Evolutionary conservation across 2,797 vertebrate genomes (phyloP).

Genomic region (Enteromius fasciolatus): DNA sequence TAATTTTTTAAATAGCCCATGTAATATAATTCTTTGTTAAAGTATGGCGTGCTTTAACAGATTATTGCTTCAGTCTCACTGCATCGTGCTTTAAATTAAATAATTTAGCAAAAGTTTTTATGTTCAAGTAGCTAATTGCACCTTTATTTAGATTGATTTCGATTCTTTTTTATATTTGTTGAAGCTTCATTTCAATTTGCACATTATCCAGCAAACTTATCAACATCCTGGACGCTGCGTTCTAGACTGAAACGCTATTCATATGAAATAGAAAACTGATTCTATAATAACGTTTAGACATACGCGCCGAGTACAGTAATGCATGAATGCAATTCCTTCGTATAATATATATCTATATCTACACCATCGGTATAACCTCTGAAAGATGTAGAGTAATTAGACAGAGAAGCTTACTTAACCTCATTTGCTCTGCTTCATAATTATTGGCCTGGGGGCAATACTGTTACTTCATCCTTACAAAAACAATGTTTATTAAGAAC

Average conservation of each 20-base stretch:
- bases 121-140: neutral
- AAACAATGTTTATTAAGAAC: slow-evolving; percentile 83
- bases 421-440: slow-evolving; percentile 75
- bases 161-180: neutral
- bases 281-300: slow-evolving; percentile 21
- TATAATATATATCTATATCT: slow-evolving; percentile 52
- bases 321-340: slow-evolving; percentile 38
- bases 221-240: neutral
- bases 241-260: neutral
- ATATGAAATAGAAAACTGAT: neutral
- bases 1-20: neutral
- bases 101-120: neutral
- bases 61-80: neutral
- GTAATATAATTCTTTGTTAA: neutral
- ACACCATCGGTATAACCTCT: slow-evolving; percentile 66
- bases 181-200: neutral
- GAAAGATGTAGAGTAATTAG: slow-evolving; percentile 76
- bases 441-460: slow-evolving; percentile 80
- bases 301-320: slow-evolving; percentile 23
- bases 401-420: slow-evolving; percentile 77
- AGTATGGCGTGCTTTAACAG: neutral
- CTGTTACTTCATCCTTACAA: slow-evolving; percentile 82
- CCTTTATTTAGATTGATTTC: neutral
- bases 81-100: neutral
- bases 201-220: neutral